These are phyloP conservation scores for Ptychadena robeensis DNA, from an alignment of 2,797 vertebrate genomes.

Conservation along the genomic window DNA sequence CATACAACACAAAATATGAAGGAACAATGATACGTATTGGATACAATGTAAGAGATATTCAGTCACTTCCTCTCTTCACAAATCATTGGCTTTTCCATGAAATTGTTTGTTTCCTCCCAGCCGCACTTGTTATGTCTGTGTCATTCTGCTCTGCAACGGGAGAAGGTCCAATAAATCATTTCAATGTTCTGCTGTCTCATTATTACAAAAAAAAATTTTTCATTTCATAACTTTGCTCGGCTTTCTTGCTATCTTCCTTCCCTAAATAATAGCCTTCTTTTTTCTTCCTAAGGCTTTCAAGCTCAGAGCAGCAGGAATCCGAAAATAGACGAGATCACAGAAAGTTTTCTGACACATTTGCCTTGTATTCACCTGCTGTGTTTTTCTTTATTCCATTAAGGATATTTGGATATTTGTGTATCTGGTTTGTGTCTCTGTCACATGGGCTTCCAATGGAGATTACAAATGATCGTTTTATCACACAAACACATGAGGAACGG, in stretches of 20 bases:
- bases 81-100: constrained; percentile 40
- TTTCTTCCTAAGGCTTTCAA: not conserved
- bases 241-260: constrained; percentile 43
- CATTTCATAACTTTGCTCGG: constrained; percentile 43
- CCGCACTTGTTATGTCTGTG: constrained; percentile 36
- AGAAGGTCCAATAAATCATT: constrained; percentile 46
- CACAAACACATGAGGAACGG: too few relatives aligned
- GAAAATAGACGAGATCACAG: constrained; percentile 48
- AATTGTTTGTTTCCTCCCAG: constrained; percentile 19
- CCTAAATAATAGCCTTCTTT: constrained; percentile 53
- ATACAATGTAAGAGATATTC: not conserved
- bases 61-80: not conserved
- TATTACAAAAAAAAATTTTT: constrained; percentile 38
- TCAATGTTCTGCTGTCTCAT: constrained; percentile 43
- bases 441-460: too few relatives aligned
- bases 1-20: not conserved
- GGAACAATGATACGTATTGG: not conserved
- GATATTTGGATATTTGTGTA: too few relatives aligned
- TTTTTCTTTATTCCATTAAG: constrained; percentile 9
- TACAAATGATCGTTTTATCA: too few relatives aligned
- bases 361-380: constrained; percentile 15
- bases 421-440: too few relatives aligned
- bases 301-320: constrained; percentile 8
- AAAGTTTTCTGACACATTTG: constrained; percentile 21
- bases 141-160: constrained; percentile 26